Percentiles rank a stretch among this genome's conserved stretches.
Conservation (phyloP, 1,140 invertebrate species). For the Heliothis subflexa region DNA sequence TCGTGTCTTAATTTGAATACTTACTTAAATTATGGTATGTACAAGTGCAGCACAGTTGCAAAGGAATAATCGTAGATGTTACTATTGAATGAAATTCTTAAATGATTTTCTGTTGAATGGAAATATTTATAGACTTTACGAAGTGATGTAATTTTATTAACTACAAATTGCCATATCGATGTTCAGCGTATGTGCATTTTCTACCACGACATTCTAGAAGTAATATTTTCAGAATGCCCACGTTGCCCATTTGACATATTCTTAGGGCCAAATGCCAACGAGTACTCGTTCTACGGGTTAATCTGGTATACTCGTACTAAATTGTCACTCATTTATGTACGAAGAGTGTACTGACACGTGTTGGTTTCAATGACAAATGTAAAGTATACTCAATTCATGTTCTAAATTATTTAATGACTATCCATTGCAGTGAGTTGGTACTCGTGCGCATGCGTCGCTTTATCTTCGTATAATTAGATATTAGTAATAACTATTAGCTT, state of each 20-base stretch:
- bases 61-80: not conserved
- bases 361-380: not conserved
- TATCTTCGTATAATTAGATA: conserved; percentile 34
- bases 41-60: no score
- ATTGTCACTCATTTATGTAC: not conserved
- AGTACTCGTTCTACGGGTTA: not conserved
- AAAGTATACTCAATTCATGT: not conserved
- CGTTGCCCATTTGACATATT: no score
- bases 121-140: no score
- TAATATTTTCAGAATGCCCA: no score
- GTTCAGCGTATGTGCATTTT: no score
- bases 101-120: no score
- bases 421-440: not conserved
- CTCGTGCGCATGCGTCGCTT: conserved; percentile 19
- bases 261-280: not conserved
- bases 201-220: no score
- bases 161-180: no score
- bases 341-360: not conserved
- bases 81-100: no score
- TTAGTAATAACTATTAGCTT: conserved; percentile 43
- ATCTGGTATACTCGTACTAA: not conserved
- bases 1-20: not conserved
- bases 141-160: no score
- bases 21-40: not conserved
- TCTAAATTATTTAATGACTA: not conserved